phyloP scores from a whole-genome alignment of 1,140 invertebrate genomes.

The Zaprionus ornatus region DNA sequence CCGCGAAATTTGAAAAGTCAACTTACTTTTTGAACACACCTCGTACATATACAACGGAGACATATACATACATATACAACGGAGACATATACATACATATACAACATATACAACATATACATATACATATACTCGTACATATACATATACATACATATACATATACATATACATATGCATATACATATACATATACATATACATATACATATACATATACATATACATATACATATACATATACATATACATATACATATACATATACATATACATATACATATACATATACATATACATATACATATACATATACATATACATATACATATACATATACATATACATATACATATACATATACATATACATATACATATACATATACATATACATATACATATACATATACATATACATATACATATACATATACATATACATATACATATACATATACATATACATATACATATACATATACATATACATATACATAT shows the following conservation, averaged over 20 bases:
- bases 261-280: constrained; percentile 1
- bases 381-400: no score
- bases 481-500: no score
- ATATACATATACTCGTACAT: neutral
- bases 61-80: no score
- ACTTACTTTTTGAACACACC: no score
- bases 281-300: constrained; percentile 5
- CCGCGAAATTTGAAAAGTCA: no score
- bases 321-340: neutral
- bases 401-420: neutral
- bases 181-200: neutral
- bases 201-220: neutral
- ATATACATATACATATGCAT: neutral
- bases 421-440: neutral
- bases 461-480: constrained; percentile 15
- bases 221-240: neutral
- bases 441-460: neutral
- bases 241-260: constrained; percentile 11
- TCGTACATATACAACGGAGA: no score
- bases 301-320: constrained; percentile 21
- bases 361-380: no score
- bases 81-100: no score
- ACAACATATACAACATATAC: neutral
- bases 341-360: neutral
- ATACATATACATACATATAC: neutral